Evolutionary conservation across 2,888 invertebrate genomes (phyloP), one percentile per base, ranked within the genome.

Genomic region (Chrysolina americana): DNA sequence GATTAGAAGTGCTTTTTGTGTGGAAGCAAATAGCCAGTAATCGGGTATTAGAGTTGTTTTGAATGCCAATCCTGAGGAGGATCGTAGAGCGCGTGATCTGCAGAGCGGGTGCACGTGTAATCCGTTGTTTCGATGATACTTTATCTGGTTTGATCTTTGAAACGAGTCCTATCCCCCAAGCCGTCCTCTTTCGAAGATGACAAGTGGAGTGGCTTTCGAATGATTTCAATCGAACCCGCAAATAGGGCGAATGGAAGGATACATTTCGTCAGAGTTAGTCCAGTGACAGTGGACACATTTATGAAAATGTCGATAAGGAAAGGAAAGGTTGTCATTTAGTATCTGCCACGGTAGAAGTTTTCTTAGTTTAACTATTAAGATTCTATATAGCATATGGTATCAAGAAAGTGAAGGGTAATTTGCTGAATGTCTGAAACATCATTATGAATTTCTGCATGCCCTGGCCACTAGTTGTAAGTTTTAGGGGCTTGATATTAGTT

Each of bases 201-300:
- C 86, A 86, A 85, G 83, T 84, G 82, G 82, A 85, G 84, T 85
- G 84, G 85, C 85, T 87, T 86, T 85, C 83, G 83, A 86, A 84
- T 84, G 84, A 86, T 86, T 86, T 85, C 86, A 85, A 86, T 86
- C 85, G 85, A 86, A 86, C 84, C 36, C 85, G 86, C 85, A 86
- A 86, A 86, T 83, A 85, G 80, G 78, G 78, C 70, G 79, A 76
- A 81, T 75, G 77, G 79, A 71, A 68, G 75, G 80, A 79, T 79
- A 76, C 68, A 78, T 76, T 78, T 81, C 78, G 78, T 76, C 76
- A 21, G 50, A 11, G 21, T 53, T 19, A 53, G 19, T 21, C 53
- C 21, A 21, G 13, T 19, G 13, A 5, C 11, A 53, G 11, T 53
- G 19, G 21, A 15, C 53, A 21, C 5, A 13, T 21, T 53, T 5